Evolutionary conservation across 2,797 vertebrate species (phyloP), one percentile per base, ranked within the genome.

Genomic region (Artibeus lituratus): DNA sequence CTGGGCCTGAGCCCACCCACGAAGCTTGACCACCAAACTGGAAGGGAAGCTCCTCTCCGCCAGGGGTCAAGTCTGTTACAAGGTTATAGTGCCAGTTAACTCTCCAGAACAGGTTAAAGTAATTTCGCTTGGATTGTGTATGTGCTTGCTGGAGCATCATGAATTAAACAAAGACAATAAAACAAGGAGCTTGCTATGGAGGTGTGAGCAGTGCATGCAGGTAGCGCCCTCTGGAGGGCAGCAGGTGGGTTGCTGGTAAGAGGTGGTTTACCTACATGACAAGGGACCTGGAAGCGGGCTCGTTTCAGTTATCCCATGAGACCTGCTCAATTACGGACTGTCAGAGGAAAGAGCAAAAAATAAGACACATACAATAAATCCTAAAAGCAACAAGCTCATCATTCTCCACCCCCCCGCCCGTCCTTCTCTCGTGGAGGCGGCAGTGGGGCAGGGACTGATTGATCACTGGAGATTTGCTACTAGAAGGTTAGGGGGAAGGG

Each of bases 271-370:
- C 99, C 99, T 99, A 99, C 98, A 98, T 98, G 98, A 99, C 97
- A 98, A 98, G 98, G 98, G 98, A 95, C 98, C 98, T 98, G 99
- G 99, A 98, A 98, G 98, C 99, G 98, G 98, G 98, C 98, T 98
- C 98, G 98, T 98, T 99, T 99, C 99, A 99, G 99, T 99, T 99
- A 98, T 99, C 99, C 99, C 99, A 99, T 98, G 99, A 99, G 98
- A 99, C 99, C 99, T 99, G 99, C 99, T 99, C 99, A 99, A 99
- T 99, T 99, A 99, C 99, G 98, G 99, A 99, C 99, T 99, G 99
- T 99, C 97, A 98, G 98, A 98, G 98, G 98, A 98, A 98, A 98
- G 99, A 97, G 99, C 98, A 99, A 97, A 98, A 98, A 98, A 94
- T 97, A 97, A 98, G 98, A 97, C 93, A 98, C 86, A 97, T 97